Evolutionary conservation across 2,113 vertebrate genomes (phyloP).

Genomic region (Rhinolophus ferrumequinum): DNA sequence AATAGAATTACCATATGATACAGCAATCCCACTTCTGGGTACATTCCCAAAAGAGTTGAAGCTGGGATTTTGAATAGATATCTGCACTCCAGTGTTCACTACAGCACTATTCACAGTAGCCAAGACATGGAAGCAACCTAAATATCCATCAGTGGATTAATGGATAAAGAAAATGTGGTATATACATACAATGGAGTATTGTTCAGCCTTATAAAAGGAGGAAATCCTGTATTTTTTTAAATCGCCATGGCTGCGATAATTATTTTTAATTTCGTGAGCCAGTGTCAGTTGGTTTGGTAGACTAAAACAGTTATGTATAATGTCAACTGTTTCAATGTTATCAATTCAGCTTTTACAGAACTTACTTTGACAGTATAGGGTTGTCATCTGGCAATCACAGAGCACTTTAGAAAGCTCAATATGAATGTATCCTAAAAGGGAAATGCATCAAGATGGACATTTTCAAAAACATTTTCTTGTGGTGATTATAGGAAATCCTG

Average conservation of each 20-base stretch:
- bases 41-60: not conserved
- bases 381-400: slow-evolving; percentile 43
- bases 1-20: not conserved
- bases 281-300: slow-evolving; percentile 29
- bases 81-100: not conserved
- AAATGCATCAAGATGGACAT: slow-evolving; percentile 30
- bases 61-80: not conserved
- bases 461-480: not conserved
- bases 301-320: slow-evolving; percentile 62
- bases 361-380: slow-evolving; percentile 32
- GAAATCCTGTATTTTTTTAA: not conserved
- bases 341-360: slow-evolving; percentile 30
- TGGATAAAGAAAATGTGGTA: not conserved
- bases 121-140: not conserved
- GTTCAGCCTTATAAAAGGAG: not conserved
- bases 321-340: slow-evolving; percentile 51
- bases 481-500: not conserved
- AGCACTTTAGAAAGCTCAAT: slow-evolving; percentile 37
- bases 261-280: slow-evolving; percentile 71
- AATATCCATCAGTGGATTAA: not conserved
- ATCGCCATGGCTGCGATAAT: slow-evolving; percentile 39
- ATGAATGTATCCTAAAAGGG: not conserved
- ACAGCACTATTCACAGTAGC: not conserved
- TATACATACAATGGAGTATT: not conserved
- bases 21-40: not conserved